Evolutionary conservation across 1,140 invertebrate species (phyloP), one percentile per base, ranked within the genome.

Genomic region (Lordiphosa mommai): DNA sequence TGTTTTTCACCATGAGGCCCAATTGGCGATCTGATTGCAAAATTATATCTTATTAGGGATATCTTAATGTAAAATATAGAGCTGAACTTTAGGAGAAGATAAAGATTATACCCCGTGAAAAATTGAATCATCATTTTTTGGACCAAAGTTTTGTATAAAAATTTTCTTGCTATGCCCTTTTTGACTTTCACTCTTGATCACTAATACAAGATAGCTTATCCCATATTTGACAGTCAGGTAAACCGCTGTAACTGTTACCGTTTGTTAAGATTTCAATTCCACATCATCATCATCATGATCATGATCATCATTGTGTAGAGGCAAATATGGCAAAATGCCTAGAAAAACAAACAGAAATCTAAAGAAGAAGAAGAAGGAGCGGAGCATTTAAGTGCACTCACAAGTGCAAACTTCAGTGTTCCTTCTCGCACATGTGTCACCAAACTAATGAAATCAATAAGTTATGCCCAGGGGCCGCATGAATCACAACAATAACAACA

Each of bases 391-490:
- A 64, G 63, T 56, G 71, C 76, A 82, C 77, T 84, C 77, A 76
- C 71, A 82, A 82, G 76, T 84, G 76, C 76, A 38, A 51, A 66
- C 74, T 73, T 50, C 51, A 76, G 48, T 55, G 36, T 76, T 30
- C 40, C 17, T 16, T 13, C 41, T 33, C 29, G 32, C 29, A 37
- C 52, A 64, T 82, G 76, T 82, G 77, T 82, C 72, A 69, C 77
- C 67, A 77, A 84, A 82, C 77, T 77, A 82, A 82, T 82, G 77
- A 82, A 82, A 82, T 82, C 77, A 82, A 84, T 82, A 82, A 82
- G 70, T 79, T 53, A 63, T 70, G 61, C 61, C 59, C 69, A 40
- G 30, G 50, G 51, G 30, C 59, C 14, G 16, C 56, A 67, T 80
- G 71, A 80, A 80, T 74, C 70, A 79, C 60, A 70, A 70, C 55